phyloP scores from a whole-genome alignment of 2,888 invertebrate species.

The Rhagium mordax region DNA sequence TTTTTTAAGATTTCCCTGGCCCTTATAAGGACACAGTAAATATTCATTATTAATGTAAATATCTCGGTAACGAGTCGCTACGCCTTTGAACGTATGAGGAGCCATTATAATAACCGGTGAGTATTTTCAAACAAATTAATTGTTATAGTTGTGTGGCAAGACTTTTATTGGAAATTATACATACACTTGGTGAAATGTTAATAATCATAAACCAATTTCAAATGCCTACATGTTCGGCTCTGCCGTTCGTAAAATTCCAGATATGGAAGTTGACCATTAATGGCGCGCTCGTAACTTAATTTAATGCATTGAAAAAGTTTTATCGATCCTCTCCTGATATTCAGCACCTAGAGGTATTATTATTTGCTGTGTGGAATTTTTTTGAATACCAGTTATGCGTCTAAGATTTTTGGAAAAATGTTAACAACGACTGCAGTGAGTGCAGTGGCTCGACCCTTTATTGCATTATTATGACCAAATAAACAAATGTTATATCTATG shows the following conservation, averaged over 20 bases:
- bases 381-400: no score
- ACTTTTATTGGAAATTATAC: conserved; percentile 17
- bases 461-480: no score
- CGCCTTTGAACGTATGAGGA: conserved; percentile 11
- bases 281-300: not conserved
- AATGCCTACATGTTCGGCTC: not conserved
- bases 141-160: conserved; percentile 17
- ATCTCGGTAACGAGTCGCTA: conserved; percentile 3
- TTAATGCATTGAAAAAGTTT: not conserved
- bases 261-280: not conserved
- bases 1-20: conserved; percentile 3
- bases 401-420: no score
- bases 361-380: no score
- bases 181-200: conserved; percentile 10
- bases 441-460: no score
- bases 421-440: no score
- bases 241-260: not conserved
- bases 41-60: conserved; percentile 24
- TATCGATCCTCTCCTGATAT: not conserved
- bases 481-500: no score
- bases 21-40: conserved; percentile 21
- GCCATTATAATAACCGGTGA: conserved; percentile 14
- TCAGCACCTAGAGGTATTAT: not conserved
- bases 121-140: conserved; percentile 33
- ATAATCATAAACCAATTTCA: conserved; percentile 13